Conservation (phyloP, 2,113 vertebrate genomes). For the Oryzias woworae region DNA sequence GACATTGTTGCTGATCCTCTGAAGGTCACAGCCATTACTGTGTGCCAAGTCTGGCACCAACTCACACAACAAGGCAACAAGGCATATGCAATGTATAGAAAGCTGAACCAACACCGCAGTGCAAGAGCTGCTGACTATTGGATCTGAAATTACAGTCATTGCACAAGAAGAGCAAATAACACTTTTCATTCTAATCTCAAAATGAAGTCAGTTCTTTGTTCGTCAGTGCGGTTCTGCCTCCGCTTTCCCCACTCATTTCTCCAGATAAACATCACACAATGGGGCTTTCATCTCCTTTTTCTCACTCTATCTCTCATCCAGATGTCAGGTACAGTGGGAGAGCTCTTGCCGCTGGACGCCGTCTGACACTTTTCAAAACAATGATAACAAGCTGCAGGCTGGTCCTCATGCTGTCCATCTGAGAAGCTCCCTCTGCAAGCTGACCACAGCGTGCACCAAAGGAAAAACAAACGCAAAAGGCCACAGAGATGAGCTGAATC, state of each 20-base stretch:
- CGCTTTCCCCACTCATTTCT: constrained; percentile 51
- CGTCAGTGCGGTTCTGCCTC: constrained; percentile 26
- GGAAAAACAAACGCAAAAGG: background rate
- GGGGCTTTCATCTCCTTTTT: constrained; percentile 41
- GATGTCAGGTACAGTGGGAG: constrained; percentile 76
- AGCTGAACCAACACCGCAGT: constrained; percentile 40
- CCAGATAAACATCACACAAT: constrained; percentile 60
- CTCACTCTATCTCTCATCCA: constrained; percentile 59
- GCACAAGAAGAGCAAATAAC: constrained; percentile 43
- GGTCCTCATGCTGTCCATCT: constrained; percentile 62
- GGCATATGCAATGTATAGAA: constrained; percentile 64
- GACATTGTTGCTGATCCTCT: constrained; percentile 79
- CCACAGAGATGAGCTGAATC: constrained; percentile 9
- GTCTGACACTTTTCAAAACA: constrained; percentile 81
- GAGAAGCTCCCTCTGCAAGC: constrained; percentile 42
- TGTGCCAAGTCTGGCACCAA: constrained; percentile 75
- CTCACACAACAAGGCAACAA: constrained; percentile 63
- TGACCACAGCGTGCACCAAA: constrained; percentile 20
- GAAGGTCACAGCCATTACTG: constrained; percentile 74
- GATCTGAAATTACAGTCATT: constrained; percentile 48
- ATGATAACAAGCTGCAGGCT: constrained; percentile 69
- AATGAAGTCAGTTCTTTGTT: constrained; percentile 31
- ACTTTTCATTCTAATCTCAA: constrained; percentile 45
- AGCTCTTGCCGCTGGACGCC: constrained; percentile 63
- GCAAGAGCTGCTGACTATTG: constrained; percentile 40